Percentiles rank a stretch among this genome's conserved stretches.
Conservation (phyloP, 2,113 vertebrate species). For the Serilophus lunatus region DNA sequence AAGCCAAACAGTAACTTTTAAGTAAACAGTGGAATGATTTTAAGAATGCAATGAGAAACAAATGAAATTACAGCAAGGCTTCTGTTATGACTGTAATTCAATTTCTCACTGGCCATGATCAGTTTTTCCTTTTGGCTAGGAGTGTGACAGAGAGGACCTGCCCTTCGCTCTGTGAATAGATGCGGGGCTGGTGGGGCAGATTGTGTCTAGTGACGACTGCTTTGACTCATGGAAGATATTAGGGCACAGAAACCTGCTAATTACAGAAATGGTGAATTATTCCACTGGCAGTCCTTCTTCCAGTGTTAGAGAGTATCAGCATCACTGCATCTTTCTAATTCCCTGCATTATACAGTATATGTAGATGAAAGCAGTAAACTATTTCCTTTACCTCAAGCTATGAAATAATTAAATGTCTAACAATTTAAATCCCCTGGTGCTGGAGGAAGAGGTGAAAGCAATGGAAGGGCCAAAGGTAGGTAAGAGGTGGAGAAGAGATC, state of each 20-base stretch:
- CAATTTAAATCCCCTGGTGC: not conserved
- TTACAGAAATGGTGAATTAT: not conserved
- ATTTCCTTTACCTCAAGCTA: not conserved
- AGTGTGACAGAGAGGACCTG: not conserved
- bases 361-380: not conserved
- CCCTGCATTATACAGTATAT: not conserved
- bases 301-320: not conserved
- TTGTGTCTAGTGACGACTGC: not conserved
- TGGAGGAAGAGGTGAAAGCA: not conserved
- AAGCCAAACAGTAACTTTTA: not conserved
- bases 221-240: not conserved
- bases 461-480: not conserved
- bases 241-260: not conserved
- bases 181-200: not conserved
- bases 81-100: not conserved
- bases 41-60: not conserved
- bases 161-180: not conserved
- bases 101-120: not conserved
- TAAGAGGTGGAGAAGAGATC: not conserved
- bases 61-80: not conserved
- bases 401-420: not conserved
- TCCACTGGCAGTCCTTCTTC: not conserved
- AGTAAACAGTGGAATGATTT: not conserved
- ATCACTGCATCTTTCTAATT: not conserved
- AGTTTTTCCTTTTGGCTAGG: not conserved